Conservation (phyloP, 2,113 vertebrate genomes). For the Phainopepla nitens region DNA sequence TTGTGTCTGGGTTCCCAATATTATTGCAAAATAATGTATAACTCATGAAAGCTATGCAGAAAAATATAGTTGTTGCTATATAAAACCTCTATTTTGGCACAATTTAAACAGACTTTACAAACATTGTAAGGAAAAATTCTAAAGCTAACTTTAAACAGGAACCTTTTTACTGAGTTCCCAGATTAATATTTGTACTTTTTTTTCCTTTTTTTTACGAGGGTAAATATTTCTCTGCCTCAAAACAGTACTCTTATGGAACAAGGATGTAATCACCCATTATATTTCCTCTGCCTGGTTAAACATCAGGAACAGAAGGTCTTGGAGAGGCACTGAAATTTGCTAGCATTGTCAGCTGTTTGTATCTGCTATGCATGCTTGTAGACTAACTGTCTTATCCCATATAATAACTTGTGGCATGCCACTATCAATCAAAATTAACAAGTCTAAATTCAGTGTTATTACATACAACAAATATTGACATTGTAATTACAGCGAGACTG, state of each 20-base stretch:
- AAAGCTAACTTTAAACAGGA: neutral
- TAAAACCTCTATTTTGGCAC: neutral
- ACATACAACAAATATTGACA: slow-evolving; percentile 72
- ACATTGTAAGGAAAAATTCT: neutral
- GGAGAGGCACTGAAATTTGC: neutral
- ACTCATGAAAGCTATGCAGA: neutral
- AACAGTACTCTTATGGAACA: neutral
- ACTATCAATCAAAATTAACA: slow-evolving; percentile 71
- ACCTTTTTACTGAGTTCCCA: neutral
- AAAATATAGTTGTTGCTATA: neutral
- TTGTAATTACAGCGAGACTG: slow-evolving; percentile 66
- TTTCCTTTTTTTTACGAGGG: neutral
- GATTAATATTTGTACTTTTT: neutral
- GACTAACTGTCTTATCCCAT: neutral
- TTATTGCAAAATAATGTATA: neutral
- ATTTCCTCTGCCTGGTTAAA: neutral
- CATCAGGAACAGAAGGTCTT: neutral
- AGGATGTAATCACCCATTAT: neutral
- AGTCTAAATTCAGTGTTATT: slow-evolving; percentile 68
- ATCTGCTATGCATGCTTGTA: neutral
- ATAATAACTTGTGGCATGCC: slow-evolving; percentile 39
- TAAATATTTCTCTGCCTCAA: neutral
- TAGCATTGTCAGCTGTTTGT: neutral
- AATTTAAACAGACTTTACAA: neutral
- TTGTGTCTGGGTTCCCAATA: neutral